Base-by-base conservation (phyloP, 2,888 invertebrate species). In the Protophormia terraenovae region DNA sequence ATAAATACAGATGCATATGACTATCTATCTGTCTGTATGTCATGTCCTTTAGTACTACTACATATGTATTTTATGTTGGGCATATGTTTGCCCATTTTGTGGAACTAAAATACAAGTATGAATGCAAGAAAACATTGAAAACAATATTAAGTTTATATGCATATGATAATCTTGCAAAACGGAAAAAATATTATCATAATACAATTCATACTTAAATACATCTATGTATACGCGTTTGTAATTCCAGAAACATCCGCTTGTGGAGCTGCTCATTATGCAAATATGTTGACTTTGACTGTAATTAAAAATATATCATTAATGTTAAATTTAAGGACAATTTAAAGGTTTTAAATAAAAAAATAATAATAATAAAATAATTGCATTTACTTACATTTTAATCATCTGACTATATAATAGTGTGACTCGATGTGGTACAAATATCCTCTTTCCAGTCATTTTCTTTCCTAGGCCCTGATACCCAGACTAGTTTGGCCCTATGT, bases 81-180 rank as follows among this genome's bases (percentile, higher is more conserved):
- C 81, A 84, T 84, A 67, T 77, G 77, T 77, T 77, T 77, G 60
- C 53, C 72, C 76, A 58, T 66, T 67, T 67, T 76, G 38, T 41
- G 50, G 10, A 10, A 45, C 58, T 77, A 55, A 19, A 19, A 24
- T 38, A 45, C 16, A 19, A 41, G 29, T 50, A 14, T 66, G 71
- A 4, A 58, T 27, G 60, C 50, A 69, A 62, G 5, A 67, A 32
- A 19, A 55, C 27, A 55, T 32, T 12, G 24, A 24, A 24, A 67
- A 38, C 45, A 64, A 16, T 38, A 55, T 73, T n/a, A 60, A 53
- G 50, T 35, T 41, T 53, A 60, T 60, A 32, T 32, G 4, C 10
- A 41, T 29, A 19, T 66, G 66, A 53, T 35, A 32, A 24, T 67
- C 7, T 67, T 67, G n/a, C 22, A 76, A 41, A 35, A 35, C 6